Base-by-base conservation (phyloP, 2,888 invertebrate genomes). In the Bibio marci region DNA sequence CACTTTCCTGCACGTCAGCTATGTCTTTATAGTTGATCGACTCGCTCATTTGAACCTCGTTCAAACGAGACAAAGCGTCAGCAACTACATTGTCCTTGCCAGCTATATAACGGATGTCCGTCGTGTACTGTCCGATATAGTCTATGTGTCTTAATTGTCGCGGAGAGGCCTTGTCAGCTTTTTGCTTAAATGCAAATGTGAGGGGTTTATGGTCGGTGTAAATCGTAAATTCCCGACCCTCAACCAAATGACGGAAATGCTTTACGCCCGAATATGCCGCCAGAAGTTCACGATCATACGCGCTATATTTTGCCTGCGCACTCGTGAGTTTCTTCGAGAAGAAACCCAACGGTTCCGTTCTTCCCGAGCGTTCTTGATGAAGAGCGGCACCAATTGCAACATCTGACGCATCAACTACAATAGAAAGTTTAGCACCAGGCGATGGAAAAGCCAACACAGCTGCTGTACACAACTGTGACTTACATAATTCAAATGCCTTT, bases 241-340 rank as follows among this genome's bases (percentile, higher is more conserved):
- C 47, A 7, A 48, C 15, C 43, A 46, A 46, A 41, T 48, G 47
- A 30, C 42, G 44, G 39, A 48, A 49, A 39, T 47, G 46, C 31
- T 50, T 50, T 1, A 62, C 46, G 1, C 55, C 51, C 22, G 50
- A 43, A 39, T 58, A 62, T 3, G 55, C 52, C 0, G 57, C 59
- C 4, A 57, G 45, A 0, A 63, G 49, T 45, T 61, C 57, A 3
- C 57, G 26, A 42, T 63, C 59, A 42, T 59, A 62, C 2, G 46
- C 44, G n/a, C 44, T 46, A 30, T 60, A 62, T 7, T 53, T 54
- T 15, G 36, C 40, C 42, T 62, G 52, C 0, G 55, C 40, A 3
- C 48, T 41, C 19, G 41, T 49, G 2, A 61, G 43, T 25, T 55
- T 55, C 40, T 47, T 47, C 1, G 57, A 57, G 41, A 54, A 60